Evolutionary conservation across 2,113 vertebrate species (phyloP).

Genomic region (Pyxicephalus adspersus): DNA sequence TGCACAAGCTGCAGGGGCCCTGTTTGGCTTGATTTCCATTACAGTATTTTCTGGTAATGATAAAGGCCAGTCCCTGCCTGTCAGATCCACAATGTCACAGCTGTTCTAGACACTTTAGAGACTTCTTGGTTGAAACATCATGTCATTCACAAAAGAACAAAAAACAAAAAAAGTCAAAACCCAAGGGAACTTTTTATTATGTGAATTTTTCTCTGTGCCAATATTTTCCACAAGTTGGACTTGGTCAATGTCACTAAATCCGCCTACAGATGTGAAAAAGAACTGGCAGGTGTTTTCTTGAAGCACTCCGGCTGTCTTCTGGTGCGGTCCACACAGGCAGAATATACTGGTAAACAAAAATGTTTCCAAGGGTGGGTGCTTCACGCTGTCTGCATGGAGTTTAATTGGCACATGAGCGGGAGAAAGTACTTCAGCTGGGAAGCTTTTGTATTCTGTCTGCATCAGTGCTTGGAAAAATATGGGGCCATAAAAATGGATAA

Average conservation of each 20-base stretch:
- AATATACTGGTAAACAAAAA: slow-evolving; percentile 58
- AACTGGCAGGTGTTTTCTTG: slow-evolving; percentile 69
- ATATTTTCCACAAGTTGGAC: slow-evolving; percentile 63
- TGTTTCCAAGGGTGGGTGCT: slow-evolving; percentile 56
- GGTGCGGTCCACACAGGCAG: slow-evolving; percentile 6
- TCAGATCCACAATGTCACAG: slow-evolving; percentile 11
- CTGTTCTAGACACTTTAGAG: slow-evolving; percentile 27
- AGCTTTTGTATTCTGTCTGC: slow-evolving; percentile 23
- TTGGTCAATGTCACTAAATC: slow-evolving; percentile 55
- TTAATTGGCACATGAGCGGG: slow-evolving; percentile 21
- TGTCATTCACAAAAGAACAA: slow-evolving; percentile 1
- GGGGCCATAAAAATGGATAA: slow-evolving; percentile 21
- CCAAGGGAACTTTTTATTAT: slow-evolving; percentile 48
- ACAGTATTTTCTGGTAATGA: no score
- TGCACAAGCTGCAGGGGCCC: no score
- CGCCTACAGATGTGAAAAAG: slow-evolving; percentile 60
- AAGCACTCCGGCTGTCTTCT: slow-evolving; percentile 34
- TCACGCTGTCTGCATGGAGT: slow-evolving; percentile 18
- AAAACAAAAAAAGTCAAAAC: slow-evolving; percentile 11
- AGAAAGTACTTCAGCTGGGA: slow-evolving; percentile 45
- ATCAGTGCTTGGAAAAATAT: slow-evolving; percentile 8
- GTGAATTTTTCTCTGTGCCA: slow-evolving; percentile 39
- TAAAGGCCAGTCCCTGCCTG: not conserved
- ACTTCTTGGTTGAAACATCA: slow-evolving; percentile 16
- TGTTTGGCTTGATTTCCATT: no score